phyloP scores from a whole-genome alignment of 2,113 vertebrate species.

The Sinosuthora webbiana region DNA sequence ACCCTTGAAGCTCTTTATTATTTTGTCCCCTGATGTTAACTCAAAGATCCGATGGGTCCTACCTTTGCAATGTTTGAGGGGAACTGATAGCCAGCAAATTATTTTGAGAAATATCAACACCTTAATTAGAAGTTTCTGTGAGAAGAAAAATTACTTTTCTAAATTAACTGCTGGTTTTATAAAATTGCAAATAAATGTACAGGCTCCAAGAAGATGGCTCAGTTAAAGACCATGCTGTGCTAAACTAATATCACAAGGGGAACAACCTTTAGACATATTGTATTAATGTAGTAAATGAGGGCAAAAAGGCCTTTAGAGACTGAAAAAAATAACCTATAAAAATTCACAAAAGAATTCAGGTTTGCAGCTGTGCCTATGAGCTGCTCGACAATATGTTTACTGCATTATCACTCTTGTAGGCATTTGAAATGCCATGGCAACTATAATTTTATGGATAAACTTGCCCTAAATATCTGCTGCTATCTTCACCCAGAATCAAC shows the following conservation, averaged over 20 bases:
- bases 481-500: not conserved
- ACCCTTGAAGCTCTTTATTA: not conserved
- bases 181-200: not conserved
- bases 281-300: not conserved
- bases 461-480: not conserved
- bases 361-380: not conserved
- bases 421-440: conserved; percentile 19
- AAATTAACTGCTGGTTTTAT: not conserved
- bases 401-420: not conserved
- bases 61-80: not conserved
- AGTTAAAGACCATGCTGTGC: not conserved
- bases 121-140: conserved; percentile 1
- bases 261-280: not conserved
- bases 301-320: conserved; percentile 17
- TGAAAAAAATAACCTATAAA: conserved; percentile 16
- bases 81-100: not conserved
- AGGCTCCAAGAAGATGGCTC: not conserved
- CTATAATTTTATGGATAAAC: conserved; percentile 7
- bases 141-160: conserved; percentile 4
- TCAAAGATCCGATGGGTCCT: not conserved
- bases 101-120: not conserved
- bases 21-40: not conserved
- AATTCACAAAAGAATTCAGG: not conserved
- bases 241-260: not conserved
- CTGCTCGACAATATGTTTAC: not conserved